Evolutionary conservation across 2,113 vertebrate species (phyloP).

Genomic region (Stigmatopora argus): DNA sequence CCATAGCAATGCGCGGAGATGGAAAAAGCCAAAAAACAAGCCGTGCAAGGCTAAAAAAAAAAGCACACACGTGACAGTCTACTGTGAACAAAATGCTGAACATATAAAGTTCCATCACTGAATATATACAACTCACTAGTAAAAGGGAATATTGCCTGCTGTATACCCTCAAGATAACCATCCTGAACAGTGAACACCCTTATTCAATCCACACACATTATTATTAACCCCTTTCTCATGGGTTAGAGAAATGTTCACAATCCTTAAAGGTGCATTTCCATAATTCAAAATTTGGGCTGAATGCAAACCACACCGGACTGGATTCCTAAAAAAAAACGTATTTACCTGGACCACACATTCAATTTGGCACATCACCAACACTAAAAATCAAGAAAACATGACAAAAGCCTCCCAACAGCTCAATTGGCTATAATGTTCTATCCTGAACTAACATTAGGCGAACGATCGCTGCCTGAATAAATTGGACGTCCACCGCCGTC

Average conservation of each 20-base stretch:
- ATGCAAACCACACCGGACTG: background rate
- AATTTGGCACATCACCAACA: too few species aligned
- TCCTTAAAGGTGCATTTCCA: accelerated
- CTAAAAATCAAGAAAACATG: too few species aligned
- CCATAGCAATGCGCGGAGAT: constrained; percentile 22
- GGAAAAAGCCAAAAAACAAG: background rate
- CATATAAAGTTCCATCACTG: background rate
- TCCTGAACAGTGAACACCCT: constrained; percentile 23
- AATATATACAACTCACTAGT: background rate
- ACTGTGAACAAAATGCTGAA: background rate
- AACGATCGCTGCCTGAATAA: too few species aligned
- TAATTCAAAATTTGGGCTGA: accelerated
- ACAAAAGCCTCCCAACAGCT: too few species aligned
- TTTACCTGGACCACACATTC: too few species aligned
- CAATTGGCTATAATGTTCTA: too few species aligned
- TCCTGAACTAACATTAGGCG: too few species aligned
- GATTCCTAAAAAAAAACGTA: too few species aligned
- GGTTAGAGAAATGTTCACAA: background rate
- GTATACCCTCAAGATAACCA: background rate
- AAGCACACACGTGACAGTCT: background rate
- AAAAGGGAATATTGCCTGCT: background rate
- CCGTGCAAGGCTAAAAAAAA: background rate
- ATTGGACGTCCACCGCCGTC: too few species aligned
- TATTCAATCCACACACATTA: constrained; percentile 1
- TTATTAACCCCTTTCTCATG: background rate